Base-by-base conservation (phyloP, 2,113 vertebrate genomes). In the Seriola rivoliana region DNA sequence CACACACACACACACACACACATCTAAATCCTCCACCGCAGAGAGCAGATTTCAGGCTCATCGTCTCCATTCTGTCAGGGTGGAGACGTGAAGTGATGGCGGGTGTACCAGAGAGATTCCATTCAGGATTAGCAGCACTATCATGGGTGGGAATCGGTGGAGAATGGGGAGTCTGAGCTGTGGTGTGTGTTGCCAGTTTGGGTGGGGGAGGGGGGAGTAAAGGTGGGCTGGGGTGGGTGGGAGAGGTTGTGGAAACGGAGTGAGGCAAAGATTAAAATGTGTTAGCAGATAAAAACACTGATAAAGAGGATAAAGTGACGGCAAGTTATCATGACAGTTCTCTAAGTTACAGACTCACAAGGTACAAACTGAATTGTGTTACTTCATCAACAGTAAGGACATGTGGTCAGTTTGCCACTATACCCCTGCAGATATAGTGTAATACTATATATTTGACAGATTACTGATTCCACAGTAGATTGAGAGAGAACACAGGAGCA, bases 81-180 rank as follows among this genome's bases (percentile, higher is more conserved):
- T 80, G 75, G 79, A 84, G 78, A 84, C 44, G 54, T 83, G 82
- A 89, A 82, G 81, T 67, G 70, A 83, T 89, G 78, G 73, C 11
- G 64, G 85, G 85, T 89, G 86, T 75, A 90, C 81, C 54, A 21
- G 78, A 88, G 85, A 77, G 75, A 88, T 91, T 77, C 78, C 77
- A 85, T 76, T 71, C 74, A 69, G 90, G 92, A 93, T 94, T 92
- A 93, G 85, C 85, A 84, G 74, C 82, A 86, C 86, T 91, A 89
- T 93, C 88, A 60, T 84, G 36, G 80, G 77, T 84, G 84, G 77
- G 75, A 89, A 92, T 92, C 85, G 12, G 63, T 68, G 71, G 65
- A 74, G 89, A 86, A 55, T 25, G 34, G 25, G 29, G 70, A 82
- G 75, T 54, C 63, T 74, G 64, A 69, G 67, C 83, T 67, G 69